phyloP scores from a whole-genome alignment of 1,140 invertebrate genomes.

The Lamellibrachia luymesi region DNA sequence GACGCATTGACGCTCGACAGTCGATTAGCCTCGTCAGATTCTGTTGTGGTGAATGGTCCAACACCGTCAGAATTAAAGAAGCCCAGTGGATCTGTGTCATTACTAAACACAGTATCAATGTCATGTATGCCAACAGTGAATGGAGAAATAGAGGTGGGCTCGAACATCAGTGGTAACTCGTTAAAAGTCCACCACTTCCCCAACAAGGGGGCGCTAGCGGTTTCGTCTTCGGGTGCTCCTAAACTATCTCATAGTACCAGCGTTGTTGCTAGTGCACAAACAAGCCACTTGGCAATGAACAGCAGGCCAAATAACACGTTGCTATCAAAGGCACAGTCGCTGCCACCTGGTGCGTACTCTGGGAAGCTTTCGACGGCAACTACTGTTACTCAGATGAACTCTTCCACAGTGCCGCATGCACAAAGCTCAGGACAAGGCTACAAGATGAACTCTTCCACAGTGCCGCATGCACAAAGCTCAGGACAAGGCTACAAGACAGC shows the following conservation, averaged over 20 bases:
- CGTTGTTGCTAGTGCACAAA: not conserved
- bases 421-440: not conserved
- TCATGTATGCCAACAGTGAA: not conserved
- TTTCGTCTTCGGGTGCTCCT: not conserved
- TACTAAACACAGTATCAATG: not conserved
- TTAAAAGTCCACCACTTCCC: not conserved
- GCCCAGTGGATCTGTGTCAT: not conserved
- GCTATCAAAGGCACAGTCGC: not conserved
- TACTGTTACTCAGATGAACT: not conserved
- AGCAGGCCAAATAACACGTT: not conserved
- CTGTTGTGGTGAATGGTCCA: not conserved
- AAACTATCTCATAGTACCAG: not conserved
- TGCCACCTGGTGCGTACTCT: not conserved
- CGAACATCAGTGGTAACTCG: not conserved
- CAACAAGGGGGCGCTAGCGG: not conserved
- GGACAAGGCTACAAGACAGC: not conserved
- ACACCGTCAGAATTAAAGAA: not conserved
- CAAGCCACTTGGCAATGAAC: not conserved
- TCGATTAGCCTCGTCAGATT: not conserved
- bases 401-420: not conserved
- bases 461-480: not conserved
- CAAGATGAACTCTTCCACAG: not conserved
- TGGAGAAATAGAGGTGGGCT: not conserved
- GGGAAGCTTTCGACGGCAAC: not conserved
- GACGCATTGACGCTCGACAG: not conserved